A percentile compares a stretch with the other conserved stretches of the same genome.
Evolutionary conservation across 2,113 vertebrate species (phyloP).

Genomic region (Nanger granti): DNA sequence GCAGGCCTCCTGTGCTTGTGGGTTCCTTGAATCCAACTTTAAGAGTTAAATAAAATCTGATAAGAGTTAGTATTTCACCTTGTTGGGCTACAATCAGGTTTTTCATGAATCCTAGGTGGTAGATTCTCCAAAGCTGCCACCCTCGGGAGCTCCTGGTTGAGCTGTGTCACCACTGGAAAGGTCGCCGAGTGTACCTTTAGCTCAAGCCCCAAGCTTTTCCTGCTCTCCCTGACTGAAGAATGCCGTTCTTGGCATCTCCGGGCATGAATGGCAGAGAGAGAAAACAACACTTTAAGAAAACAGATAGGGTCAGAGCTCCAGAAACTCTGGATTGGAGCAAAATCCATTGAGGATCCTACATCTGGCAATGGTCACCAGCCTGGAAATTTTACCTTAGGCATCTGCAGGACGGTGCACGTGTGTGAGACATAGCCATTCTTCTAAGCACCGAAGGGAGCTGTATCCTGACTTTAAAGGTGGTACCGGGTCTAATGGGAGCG

Average conservation of each 20-base stretch:
- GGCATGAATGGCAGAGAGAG: neutral
- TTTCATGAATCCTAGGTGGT: neutral
- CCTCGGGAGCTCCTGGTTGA: neutral
- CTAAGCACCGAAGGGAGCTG: neutral
- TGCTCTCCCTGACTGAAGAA: neutral
- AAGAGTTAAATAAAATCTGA: neutral
- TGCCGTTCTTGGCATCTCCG: neutral
- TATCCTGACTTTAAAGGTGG: neutral
- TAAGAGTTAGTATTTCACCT: neutral
- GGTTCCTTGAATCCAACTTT: neutral
- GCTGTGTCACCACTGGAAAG: rapidly evolving
- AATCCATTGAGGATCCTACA: neutral
- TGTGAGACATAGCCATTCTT: neutral
- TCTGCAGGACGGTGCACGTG: neutral
- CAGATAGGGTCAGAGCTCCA: neutral
- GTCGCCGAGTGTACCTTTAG: neutral
- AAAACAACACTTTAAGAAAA: neutral
- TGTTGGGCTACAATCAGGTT: neutral
- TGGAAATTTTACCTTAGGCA: neutral
- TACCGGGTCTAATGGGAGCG: too few relatives aligned
- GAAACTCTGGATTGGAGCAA: neutral
- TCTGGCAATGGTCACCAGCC: neutral
- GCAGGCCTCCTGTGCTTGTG: neutral
- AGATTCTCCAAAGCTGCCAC: neutral
- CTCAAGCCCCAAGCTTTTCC: neutral